Evolutionary conservation across 1,140 invertebrate species (phyloP).

Genomic region (Danaus melanippus): DNA sequence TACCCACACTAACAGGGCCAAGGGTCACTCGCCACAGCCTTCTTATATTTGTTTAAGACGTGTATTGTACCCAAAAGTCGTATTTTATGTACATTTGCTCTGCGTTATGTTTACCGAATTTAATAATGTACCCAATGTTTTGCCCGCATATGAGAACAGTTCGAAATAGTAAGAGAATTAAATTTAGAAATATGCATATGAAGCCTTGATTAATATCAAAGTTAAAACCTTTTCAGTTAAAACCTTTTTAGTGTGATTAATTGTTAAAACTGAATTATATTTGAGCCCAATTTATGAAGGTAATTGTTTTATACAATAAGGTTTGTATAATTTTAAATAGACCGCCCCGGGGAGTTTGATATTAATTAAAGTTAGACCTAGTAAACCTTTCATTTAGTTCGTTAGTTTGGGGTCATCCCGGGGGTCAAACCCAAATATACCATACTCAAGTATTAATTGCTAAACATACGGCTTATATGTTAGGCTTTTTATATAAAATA

Average conservation of each 20-base stretch:
- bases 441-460: conserved; percentile 40
- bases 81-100: conserved; percentile 28
- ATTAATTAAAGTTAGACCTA: conserved; percentile 18
- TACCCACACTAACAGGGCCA: conserved; percentile 57
- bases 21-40: conserved; percentile 63
- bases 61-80: conserved; percentile 50
- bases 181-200: too few relatives aligned
- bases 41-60: conserved; percentile 70
- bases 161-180: too few relatives aligned
- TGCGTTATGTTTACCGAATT: conserved; percentile 16
- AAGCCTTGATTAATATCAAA: too few relatives aligned
- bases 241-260: too few relatives aligned
- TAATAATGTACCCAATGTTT: conserved; percentile 6
- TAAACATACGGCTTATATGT: conserved; percentile 1
- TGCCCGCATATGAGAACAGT: too few relatives aligned
- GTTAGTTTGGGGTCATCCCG: conserved; percentile 49
- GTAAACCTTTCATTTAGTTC: conserved; percentile 21
- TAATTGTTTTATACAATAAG: too few relatives aligned
- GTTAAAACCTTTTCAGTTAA: too few relatives aligned
- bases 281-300: too few relatives aligned
- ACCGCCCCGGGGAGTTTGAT: background rate
- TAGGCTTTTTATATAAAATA: background rate
- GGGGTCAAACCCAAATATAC: conserved; percentile 31
- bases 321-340: too few relatives aligned
- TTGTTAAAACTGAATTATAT: too few relatives aligned